Base-by-base conservation (phyloP, 2,888 invertebrate species). In the Cephus runcator region DNA sequence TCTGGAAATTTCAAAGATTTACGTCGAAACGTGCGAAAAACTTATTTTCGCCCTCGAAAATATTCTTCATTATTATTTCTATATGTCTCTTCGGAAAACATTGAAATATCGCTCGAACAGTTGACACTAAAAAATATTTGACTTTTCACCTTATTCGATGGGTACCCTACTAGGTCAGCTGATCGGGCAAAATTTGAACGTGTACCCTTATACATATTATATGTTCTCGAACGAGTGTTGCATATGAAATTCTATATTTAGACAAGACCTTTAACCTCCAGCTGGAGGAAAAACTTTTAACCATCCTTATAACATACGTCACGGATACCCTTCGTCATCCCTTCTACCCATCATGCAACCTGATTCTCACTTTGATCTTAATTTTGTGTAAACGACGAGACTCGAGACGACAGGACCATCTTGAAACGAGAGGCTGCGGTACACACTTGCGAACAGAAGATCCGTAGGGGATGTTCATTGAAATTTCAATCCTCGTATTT, bases 291-390 rank as follows among this genome's bases (percentile, higher is more conserved):
- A 31, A 69, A 69, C 0, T 12, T 31, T 3, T 33, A 12, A 23
- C 23, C 9, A 6, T 9, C 36, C 11, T 74, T 75, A 56, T 75
- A 69, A 36, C 40, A 73, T 73, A 73, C 75, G 71, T 79, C 75
- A 75, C 40, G 23, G 76, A 78, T 33, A 79, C 76, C 79, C 79
- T 81, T 80, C 75, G 79, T 75, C 79, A 78, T 15, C 69, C 77
- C 81, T 83, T 82, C 79, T 79, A 77, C 79, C 76, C 78, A 73
- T 40, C 79, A 76, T 69, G 56, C 79, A 77, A 75, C 69, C 69
- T 71, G 40, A 71, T 75, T 40, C 75, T 88, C 86, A 83, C 88
- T 88, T 88, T 88, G 89, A 88, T 88, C 88, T 88, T 86, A 87
- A 88, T 87, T 78, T 86, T 82, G 85, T 84, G 83, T 82, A 81